Base-by-base conservation (phyloP, 1,140 invertebrate species). In the Lasioglossum albipes region DNA sequence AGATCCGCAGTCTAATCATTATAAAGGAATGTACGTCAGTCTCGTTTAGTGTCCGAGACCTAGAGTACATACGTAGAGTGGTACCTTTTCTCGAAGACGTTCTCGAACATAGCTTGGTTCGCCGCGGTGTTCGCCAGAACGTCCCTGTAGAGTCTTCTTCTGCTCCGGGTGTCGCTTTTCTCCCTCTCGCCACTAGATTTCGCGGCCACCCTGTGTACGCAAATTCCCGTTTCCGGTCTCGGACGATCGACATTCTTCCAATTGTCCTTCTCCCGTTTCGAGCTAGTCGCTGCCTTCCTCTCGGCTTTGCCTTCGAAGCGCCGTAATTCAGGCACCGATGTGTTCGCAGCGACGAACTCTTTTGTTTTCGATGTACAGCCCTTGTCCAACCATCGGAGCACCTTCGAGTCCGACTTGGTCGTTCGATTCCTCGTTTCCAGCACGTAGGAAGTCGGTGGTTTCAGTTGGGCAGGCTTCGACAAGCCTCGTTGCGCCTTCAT, bases 401-500 rank as follows among this genome's bases (percentile, higher is more conserved):
- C 85, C 18, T 90, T 83, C 6, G 65, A 81, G 18, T 89, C 88
- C 2, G 89, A 79, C 71, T 89, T 91, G 0, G 85, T 73, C 49
- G 83, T 82, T 0, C 81, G 86, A 59, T 88, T 89, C 12, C 75
- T 85, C 9, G 88, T 81, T 27, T 91, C 86, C 18, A 88, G n/a
- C 0, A 66, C 18, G 20, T 73, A 70, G 0, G 62, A 27, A 0
- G 57, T 42, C 0, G 45, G 18, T 4, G 65, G 65, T 42, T 92
- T 89, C 7, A 90, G 88, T 0, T 88, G 69, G 27, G 81, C 20
- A 7, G 18, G 82, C 22, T 91, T 93, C 16, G 89, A 82, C 31
- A 89, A 89, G 18, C 84, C 89, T 7, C 89, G 79, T 22, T 91
- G 85, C 5, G 88, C 87, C 72, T 92, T 93, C 89, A 92, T 91